A percentile compares a stretch with the other conserved stretches of the same genome.
Conservation (phyloP, 2,797 vertebrate genomes). For the Acomys russatus region DNA sequence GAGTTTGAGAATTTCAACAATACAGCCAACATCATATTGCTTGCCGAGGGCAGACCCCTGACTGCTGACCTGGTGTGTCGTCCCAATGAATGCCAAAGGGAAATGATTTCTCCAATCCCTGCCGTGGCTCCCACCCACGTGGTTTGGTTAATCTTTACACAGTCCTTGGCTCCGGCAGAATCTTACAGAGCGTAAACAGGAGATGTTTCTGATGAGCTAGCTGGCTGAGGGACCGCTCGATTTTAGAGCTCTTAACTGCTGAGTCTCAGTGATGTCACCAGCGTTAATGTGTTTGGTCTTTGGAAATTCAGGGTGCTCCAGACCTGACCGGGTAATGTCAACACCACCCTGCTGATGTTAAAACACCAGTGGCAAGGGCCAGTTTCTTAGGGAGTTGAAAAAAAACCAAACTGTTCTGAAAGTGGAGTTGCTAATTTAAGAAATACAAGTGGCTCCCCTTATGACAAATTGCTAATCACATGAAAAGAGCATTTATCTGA, state of each 20-base stretch:
- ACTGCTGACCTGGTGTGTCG: neutral
- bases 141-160: constrained; percentile 81
- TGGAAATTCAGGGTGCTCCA: constrained; percentile 67
- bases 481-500: neutral
- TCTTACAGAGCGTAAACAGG: constrained; percentile 69
- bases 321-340: constrained; percentile 69
- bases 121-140: constrained; percentile 51
- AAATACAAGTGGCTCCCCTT: constrained; percentile 11
- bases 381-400: constrained; percentile 61
- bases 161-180: constrained; percentile 66
- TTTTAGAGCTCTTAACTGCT: constrained; percentile 74
- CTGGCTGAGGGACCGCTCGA: constrained; percentile 22
- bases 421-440: constrained; percentile 53
- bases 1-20: neutral
- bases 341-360: constrained; percentile 58
- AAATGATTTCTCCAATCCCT: constrained; percentile 38
- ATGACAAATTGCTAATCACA: neutral
- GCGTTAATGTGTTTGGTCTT: constrained; percentile 79
- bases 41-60: neutral
- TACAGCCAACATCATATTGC: neutral
- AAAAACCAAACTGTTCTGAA: constrained; percentile 43
- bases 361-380: constrained; percentile 55
- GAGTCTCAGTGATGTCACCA: constrained; percentile 66
- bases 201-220: constrained; percentile 74
- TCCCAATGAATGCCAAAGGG: neutral